Evolutionary conservation across 37 sponge, comb jelly and placozoan genomes (phyloP).

Genomic region (Mnemiopsis leidyi): DNA sequence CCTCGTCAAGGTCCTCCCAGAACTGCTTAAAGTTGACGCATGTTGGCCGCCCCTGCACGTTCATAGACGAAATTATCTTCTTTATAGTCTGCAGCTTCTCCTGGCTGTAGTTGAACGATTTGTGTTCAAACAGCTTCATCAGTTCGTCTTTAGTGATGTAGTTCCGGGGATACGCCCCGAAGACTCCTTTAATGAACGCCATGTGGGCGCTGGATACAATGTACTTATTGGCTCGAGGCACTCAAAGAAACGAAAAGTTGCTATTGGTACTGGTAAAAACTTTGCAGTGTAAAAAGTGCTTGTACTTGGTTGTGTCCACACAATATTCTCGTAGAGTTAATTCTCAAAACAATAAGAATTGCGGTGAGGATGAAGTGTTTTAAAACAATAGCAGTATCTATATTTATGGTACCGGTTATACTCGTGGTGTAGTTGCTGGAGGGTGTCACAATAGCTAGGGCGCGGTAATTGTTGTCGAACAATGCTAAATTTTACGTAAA

Average conservation of each 20-base stretch:
- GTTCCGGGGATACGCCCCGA: neutral
- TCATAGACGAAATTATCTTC: conserved; percentile 7
- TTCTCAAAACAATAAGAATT: too few species aligned
- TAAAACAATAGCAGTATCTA: too few species aligned
- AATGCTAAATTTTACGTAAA: neutral
- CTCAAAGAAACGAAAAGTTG: too few species aligned
- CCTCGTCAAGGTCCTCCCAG: neutral
- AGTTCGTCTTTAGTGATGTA: neutral
- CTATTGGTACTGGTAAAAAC: too few species aligned
- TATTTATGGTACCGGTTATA: too few species aligned
- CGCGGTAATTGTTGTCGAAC: neutral
- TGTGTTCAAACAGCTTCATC: neutral
- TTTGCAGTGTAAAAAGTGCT: too few species aligned
- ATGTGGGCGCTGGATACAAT: too few species aligned
- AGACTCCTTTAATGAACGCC: neutral
- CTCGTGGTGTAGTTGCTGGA: neutral
- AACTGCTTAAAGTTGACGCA: conserved; percentile 36
- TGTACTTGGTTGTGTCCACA: too few species aligned
- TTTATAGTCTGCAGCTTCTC: neutral
- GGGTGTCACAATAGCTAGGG: neutral
- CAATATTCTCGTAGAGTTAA: too few species aligned
- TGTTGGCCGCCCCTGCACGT: neutral
- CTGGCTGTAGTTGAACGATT: neutral
- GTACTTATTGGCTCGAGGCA: too few species aligned
- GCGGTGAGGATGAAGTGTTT: too few species aligned